Evolutionary conservation across 2,797 vertebrate genomes (phyloP), one percentile per base, ranked within the genome.

Genomic region (Oceanodroma leucorhoa): DNA sequence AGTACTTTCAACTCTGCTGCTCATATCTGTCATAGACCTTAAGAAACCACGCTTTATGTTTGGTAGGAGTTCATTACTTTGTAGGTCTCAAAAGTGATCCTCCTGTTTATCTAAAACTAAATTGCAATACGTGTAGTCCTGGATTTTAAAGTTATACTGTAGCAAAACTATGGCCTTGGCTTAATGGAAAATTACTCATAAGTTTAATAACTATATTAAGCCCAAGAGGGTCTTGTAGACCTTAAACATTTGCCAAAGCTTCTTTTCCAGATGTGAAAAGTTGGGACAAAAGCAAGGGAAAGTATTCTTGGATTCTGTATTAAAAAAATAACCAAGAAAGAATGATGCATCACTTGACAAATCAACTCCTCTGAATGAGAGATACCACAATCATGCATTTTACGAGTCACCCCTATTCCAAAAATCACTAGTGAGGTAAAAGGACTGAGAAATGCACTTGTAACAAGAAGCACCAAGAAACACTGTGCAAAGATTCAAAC

Each of bases 181-280:
- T 89, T 92, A 94, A 82, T 66, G 86, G 90, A 96, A 96, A 95
- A 95, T 93, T 90, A 86, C 83, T 94, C 58, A 17, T 70, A 90
- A 92, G 58, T 90, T 94, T 94, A 95, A 58, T 92, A 97, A 94
- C 88, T 92, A 36, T 79, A 95, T 90, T 95, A 95, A 97, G 40
- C 87, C 89, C 87, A 87, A 91, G 87, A 93, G 87, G 51, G 91
- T 41, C 57, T 60, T 82, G n/a, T 36, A 93, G 79, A 90, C 77
- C 89, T 88, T 87, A 62, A 95, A 67, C 30, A 81, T 76, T 87
- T 86, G 87, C 94, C 95, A 96, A 83, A 79, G 36, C 34, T 70
- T 85, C 55, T 95, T 95, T 94, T 92, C 94, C 94, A 95, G 79
- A 96, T 93, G 93, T 83, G 72, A 94, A 72, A 93, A 91, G 72